Percentiles rank a stretch among this genome's conserved stretches.
Evolutionary conservation across 2,888 invertebrate genomes (phyloP).

Genomic region (Acleris literana): DNA sequence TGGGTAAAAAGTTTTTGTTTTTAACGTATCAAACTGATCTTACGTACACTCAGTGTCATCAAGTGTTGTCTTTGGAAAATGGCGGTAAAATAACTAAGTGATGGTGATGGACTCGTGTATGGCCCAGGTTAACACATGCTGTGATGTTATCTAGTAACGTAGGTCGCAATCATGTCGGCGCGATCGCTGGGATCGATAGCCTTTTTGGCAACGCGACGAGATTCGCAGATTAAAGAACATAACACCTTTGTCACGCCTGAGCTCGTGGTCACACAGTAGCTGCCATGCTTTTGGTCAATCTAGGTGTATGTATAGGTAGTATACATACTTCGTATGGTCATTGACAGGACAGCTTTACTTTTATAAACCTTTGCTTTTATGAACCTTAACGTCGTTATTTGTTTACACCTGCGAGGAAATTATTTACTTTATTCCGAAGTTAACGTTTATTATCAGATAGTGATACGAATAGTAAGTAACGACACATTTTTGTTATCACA

Average conservation of each 20-base stretch:
- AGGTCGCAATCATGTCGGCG: constrained; percentile 1
- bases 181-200: constrained; percentile 7
- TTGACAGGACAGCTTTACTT: constrained; percentile 44
- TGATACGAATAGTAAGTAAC: too few relatives aligned
- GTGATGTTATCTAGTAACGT: neutral
- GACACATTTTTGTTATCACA: too few relatives aligned
- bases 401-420: too few relatives aligned
- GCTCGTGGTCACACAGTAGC: neutral
- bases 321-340: constrained; percentile 38
- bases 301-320: neutral
- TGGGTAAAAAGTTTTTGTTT: too few relatives aligned
- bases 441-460: too few relatives aligned
- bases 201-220: constrained; percentile 12
- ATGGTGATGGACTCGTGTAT: neutral
- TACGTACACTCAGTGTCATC: too few relatives aligned
- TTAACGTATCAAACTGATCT: too few relatives aligned
- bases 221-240: constrained; percentile 21
- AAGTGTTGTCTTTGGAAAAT: too few relatives aligned
- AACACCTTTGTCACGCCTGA: constrained; percentile 22
- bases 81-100: too few relatives aligned
- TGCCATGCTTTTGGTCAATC: neutral
- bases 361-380: constrained; percentile 36
- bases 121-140: neutral
- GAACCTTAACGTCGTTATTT: too few relatives aligned
- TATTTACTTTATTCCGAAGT: too few relatives aligned